phyloP scores from a whole-genome alignment of 1,140 invertebrate genomes.

The Anagrus nilaparvatae region DNA sequence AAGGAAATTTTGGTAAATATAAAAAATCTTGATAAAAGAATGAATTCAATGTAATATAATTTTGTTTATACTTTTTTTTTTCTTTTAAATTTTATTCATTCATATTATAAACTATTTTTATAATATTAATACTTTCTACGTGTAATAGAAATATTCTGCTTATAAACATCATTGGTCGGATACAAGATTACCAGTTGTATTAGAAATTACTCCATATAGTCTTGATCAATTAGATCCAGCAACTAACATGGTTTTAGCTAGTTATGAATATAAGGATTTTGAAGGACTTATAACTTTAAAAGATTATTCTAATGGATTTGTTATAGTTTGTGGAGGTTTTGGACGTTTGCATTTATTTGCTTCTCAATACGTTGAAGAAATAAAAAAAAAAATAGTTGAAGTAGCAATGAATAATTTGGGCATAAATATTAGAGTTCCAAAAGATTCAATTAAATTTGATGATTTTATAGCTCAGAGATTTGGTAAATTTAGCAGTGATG shows the following conservation, averaged over 20 bases:
- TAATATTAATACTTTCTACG: conserved; percentile 14
- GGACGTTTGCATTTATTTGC: conserved; percentile 84
- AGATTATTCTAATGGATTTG: conserved; percentile 72
- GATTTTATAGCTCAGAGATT: conserved; percentile 78
- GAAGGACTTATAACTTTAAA: conserved; percentile 64
- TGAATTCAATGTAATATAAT: background rate
- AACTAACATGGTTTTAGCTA: conserved; percentile 67
- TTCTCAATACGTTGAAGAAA: conserved; percentile 68
- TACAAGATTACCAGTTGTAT: conserved; percentile 69
- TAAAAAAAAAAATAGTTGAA: conserved; percentile 78
- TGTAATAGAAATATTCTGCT: conserved; percentile 72
- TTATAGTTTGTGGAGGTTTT: conserved; percentile 78
- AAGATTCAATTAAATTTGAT: conserved; percentile 71
- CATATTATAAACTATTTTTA: no score
- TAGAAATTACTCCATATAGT: conserved; percentile 83
- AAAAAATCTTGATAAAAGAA: background rate
- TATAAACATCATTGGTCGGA: conserved; percentile 96
- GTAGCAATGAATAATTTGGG: conserved; percentile 69
- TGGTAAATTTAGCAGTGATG: conserved; percentile 77
- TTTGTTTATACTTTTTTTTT: background rate
- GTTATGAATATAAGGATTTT: conserved; percentile 90
- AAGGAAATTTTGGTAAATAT: conserved; percentile 60
- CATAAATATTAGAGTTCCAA: conserved; percentile 71
- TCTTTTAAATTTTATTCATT: conserved; percentile 3
- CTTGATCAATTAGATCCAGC: conserved; percentile 84